Evolutionary conservation across 2,888 invertebrate genomes (phyloP), one percentile per base, ranked within the genome.

Genomic region (Apamea crenata): DNA sequence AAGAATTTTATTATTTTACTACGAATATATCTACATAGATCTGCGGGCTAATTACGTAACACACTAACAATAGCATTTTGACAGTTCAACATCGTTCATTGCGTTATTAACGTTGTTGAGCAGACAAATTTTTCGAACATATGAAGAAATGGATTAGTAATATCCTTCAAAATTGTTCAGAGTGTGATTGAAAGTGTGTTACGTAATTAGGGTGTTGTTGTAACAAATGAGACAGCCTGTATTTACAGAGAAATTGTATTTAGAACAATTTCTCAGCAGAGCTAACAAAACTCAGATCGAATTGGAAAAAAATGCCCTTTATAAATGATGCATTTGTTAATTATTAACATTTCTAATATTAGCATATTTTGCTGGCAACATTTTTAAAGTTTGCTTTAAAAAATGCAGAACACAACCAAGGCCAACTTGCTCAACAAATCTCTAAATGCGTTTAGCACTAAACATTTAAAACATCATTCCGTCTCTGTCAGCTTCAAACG

Each of bases 1-100:
- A 61, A 87, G 67, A 85, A 78, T 77, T 83, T 82, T 71, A 81
- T 86, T 86, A 88, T 78, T 82, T 84, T 70, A 82, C 89, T 87
- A 90, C 84, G 71, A 56, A 65, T 81, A 78, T 81, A 87, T 85
- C 79, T 81, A 86, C 67, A 80, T 32, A 79, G 40, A 81, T 61
- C 8, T 56, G 25, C 56, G 56, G 25, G 4, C 12, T 56, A n/a
- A n/a, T 12, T 56, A 1, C 4, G 25, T 12, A n/a, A 56, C 10
- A 56, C 56, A 56, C 56, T 12, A n/a, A 12, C 56, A 56, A 10
- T 56, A n/a, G 25, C 56, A 25, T 25, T 25, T 4, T n/a, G 56
- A 56, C 1, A 56, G 56, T 56, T 56, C 25, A 56, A n/a, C 56
- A 56, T 12, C 8, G 25, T 1, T 56, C 56, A 56, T 56, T 56